Evolutionary conservation across 1,140 invertebrate species (phyloP), one percentile per base, ranked within the genome.

Genomic region (Matsumurasca onukii): DNA sequence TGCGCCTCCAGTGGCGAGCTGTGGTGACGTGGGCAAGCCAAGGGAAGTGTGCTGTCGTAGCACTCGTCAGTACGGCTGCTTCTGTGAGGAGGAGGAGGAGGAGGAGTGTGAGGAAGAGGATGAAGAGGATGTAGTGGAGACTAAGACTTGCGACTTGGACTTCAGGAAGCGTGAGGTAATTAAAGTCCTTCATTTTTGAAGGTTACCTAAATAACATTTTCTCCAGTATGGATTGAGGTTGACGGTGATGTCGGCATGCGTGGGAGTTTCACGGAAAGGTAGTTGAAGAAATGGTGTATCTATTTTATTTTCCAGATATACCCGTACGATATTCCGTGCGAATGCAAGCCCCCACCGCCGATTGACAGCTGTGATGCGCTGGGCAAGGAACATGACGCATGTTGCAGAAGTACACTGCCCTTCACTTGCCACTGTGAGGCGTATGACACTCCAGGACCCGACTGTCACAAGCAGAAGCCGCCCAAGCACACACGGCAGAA

Each of bases 341-440:
- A 51, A 20, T 51, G 49, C 49, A 17, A n/a, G 3, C 17, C n/a
- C n/a, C 3, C 49, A 3, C 49, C 49, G n/a, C 49, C 49, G 5
- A 22, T 20, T 20, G 49, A 17, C 5, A 51, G 49, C 3, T 51
- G 49, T 20, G 49, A 17, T 3, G 49, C n/a, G 3, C 5, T 51
- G 5, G 17, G 17, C 3, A 51, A 20, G 49, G 24, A 51, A 22
- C n/a, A n/a, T n/a, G 49, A 51, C n/a, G 3, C 24, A 22, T 51
- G 49, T 20, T 51, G 49, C n/a, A 51, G 49, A 22, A 51, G 17
- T 5, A 5, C 3, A 3, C n/a, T 20, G 49, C 49, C n/a, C 5
- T 51, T 51, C n/a, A 51, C 49, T n/a, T 51, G 49, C 49, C 3
- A 51, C 49, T 51, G 49, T 51, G 49, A 51, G n/a, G 49, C 49